These are phyloP conservation scores for Myripristis jacobus DNA, from an alignment of 2,797 vertebrate species.

Conservation along the genomic window DNA sequence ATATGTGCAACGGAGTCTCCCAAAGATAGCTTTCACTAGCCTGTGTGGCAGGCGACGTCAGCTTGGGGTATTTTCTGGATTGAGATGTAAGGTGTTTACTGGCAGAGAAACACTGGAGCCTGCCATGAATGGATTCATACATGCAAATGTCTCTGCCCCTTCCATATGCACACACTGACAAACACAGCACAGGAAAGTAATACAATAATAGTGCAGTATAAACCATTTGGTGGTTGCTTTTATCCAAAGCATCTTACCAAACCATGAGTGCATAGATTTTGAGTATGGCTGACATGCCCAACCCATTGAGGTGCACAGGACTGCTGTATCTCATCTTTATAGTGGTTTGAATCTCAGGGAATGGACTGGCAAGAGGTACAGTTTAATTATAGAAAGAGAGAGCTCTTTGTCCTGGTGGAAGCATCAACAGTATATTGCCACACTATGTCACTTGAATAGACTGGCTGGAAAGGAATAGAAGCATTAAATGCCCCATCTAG, in stretches of 20 bases:
- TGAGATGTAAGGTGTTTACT: constrained; percentile 53
- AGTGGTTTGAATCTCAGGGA: not conserved
- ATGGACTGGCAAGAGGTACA: not conserved
- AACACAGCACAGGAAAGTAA: not conserved
- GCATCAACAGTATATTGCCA: not conserved
- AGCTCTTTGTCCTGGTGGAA: not conserved
- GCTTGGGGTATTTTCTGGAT: constrained; percentile 49
- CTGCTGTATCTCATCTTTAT: not conserved
- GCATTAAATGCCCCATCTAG: not conserved
- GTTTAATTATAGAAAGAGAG: not conserved
- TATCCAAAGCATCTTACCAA: no score
- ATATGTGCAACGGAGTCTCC: constrained; percentile 59
- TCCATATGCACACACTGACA: not conserved
- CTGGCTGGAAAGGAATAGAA: not conserved
- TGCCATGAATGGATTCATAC: constrained; percentile 29
- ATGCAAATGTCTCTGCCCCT: constrained; percentile 12
- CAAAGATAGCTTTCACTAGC: constrained; percentile 45
- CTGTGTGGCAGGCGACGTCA: constrained; percentile 48
- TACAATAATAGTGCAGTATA: not conserved
- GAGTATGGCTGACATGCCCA: not conserved
- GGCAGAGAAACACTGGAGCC: not conserved
- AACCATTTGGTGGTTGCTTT: no score
- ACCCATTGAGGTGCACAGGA: not conserved
- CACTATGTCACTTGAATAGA: not conserved
- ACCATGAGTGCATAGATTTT: not conserved